These are phyloP conservation scores for Staurois parvus DNA, from an alignment of 2,797 vertebrate species.

Conservation along the genomic window DNA sequence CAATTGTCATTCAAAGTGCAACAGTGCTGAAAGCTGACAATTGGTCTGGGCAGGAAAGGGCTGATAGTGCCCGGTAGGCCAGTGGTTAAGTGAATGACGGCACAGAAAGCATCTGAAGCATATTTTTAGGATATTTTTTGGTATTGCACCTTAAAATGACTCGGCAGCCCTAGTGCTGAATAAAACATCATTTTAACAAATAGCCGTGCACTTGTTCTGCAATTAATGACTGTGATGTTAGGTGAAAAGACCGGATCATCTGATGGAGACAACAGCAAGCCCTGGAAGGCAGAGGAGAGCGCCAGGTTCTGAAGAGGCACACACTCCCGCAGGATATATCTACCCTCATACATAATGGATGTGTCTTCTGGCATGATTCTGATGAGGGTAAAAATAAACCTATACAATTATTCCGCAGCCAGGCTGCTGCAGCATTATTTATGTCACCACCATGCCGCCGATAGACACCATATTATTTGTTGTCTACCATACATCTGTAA, in stretches of 20 bases:
- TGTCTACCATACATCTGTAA: neutral
- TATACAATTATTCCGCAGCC: neutral
- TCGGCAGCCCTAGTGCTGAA: neutral
- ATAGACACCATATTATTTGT: neutral
- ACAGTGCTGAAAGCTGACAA: too few species aligned
- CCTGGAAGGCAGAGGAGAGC: neutral
- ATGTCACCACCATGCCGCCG: neutral
- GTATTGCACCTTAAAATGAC: neutral
- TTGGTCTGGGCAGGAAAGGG: too few species aligned
- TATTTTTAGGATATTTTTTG: too few species aligned
- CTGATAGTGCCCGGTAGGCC: too few species aligned
- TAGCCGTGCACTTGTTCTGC: neutral
- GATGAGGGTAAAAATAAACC: slow-evolving; percentile 37
- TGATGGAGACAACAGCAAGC: slow-evolving; percentile 4
- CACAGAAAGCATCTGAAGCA: neutral
- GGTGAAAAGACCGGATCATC: neutral
- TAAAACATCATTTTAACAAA: neutral
- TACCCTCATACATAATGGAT: slow-evolving; percentile 41
- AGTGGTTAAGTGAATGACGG: too few species aligned
- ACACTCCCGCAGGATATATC: slow-evolving; percentile 20
- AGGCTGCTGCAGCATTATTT: neutral
- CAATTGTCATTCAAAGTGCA: too few species aligned
- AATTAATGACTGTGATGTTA: neutral
- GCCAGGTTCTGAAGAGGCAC: neutral
- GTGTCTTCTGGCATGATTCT: slow-evolving; percentile 31